Conservation (phyloP, 2,113 vertebrate genomes). For the Tenrec ecaudatus region DNA sequence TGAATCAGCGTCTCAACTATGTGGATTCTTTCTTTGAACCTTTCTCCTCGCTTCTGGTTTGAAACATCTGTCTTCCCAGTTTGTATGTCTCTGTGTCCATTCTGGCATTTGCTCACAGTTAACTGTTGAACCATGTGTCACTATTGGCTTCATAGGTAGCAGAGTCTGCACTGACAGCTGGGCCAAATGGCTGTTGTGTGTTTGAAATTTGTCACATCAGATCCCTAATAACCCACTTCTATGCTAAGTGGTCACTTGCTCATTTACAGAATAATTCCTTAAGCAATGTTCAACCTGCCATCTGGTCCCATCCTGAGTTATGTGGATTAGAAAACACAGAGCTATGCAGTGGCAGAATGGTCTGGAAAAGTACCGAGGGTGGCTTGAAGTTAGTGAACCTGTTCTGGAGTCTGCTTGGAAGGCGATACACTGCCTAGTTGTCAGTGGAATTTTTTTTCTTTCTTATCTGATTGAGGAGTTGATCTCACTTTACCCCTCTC, state of each 20-base stretch:
- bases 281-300: conserved; percentile 64
- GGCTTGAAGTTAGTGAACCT: conserved; percentile 49
- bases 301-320: conserved; percentile 74
- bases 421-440: not conserved
- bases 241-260: conserved; percentile 74
- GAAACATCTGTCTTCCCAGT: not conserved
- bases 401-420: not conserved
- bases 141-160: conserved; percentile 42
- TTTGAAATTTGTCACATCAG: conserved; percentile 73
- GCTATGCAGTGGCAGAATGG: conserved; percentile 41
- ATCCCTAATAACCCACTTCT: conserved; percentile 76
- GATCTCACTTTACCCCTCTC: not conserved
- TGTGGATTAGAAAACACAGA: conserved; percentile 68
- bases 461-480: not conserved
- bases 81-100: not conserved
- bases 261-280: conserved; percentile 67
- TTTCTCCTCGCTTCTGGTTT: not conserved
- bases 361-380: conserved; percentile 55
- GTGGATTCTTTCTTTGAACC: not conserved
- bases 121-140: conserved; percentile 46
- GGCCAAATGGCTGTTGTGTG: conserved; percentile 71
- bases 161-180: conserved; percentile 52
- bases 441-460: conserved; percentile 2
- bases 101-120: conserved; percentile 53
- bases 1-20: not conserved